Base-by-base conservation (phyloP, 2,113 vertebrate genomes). In the Patagioenas fasciata region DNA sequence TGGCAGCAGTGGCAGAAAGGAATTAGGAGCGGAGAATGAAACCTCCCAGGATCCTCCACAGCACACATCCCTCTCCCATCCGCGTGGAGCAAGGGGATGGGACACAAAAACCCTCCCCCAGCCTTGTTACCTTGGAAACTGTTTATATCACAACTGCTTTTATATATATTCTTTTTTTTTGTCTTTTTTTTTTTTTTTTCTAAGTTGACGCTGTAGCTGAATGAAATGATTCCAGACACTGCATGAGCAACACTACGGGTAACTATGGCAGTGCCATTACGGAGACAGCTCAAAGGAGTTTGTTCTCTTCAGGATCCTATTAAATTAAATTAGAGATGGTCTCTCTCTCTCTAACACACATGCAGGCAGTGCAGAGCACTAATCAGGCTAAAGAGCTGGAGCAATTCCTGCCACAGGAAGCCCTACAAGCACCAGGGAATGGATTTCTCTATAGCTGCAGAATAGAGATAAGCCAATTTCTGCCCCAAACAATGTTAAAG, bases 231-330 rank as follows among this genome's bases (percentile, higher is more conserved):
- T 98, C 97, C 97, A 96, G 97, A 96, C 97, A 87, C 93, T 77
- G 92, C 60, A 62, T 97, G 96, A 96, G 97, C 96, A 96, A 94
- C 2, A 74, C 96, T 92, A 89, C 26, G 96, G 97, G 98, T 98
- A 98, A 97, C 98, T 98, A 98, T 98, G 98, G 98, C 96, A 98
- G 98, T 98, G 97, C 97, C 95, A 97, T 97, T 96, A 97, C 96
- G 61, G 98, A 98, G 97, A 98, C 98, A 98, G 98, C 97, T 98
- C 88, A 94, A 97, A 93, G 80, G 97, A 92, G 89, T 96, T 91
- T 91, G 88, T 89, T 97, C 79, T 93, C 97, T 97, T 97, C 89
- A 95, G 93, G 90, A 94, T 88, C 96, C 91, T 83, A 91, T 88
- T 97, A 91, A 97, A 91, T 93, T 95, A 81, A 97, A 98, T 98